Percentiles rank a stretch among this genome's conserved stretches.
These are phyloP conservation scores for Chlorops oryzae DNA, from an alignment of 1,140 invertebrate genomes.

Conservation along the genomic window DNA sequence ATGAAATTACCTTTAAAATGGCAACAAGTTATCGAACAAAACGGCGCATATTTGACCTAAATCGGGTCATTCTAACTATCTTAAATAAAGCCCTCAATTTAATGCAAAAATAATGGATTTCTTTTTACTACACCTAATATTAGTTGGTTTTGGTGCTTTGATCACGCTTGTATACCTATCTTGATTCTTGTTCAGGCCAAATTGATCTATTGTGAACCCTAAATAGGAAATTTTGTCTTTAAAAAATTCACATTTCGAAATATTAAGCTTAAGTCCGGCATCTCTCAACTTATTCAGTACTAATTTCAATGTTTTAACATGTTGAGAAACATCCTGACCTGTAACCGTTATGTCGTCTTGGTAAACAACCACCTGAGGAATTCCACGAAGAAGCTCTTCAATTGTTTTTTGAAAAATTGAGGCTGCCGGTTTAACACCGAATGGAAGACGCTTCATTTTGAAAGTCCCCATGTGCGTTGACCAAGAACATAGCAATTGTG, in stretches of 20 bases:
- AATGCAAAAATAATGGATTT: too few relatives aligned
- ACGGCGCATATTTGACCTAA: too few relatives aligned
- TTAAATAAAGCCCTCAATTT: too few relatives aligned
- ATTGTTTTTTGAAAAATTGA: conserved; percentile 48
- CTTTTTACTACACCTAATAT: too few relatives aligned
- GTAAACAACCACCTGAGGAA: conserved; percentile 18
- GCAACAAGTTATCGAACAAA: too few relatives aligned
- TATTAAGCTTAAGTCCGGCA: conserved; percentile 23
- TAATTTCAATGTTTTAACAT: conserved; percentile 15
- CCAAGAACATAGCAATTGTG: conserved; percentile 16
- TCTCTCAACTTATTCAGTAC: conserved; percentile 4
- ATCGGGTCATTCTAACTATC: too few relatives aligned
- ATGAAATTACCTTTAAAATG: too few relatives aligned
- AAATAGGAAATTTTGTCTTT: conserved; percentile 28
- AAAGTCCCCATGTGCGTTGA: conserved; percentile 23
- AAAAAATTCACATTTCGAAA: conserved; percentile 31
- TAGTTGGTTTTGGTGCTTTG: conserved; percentile 18
- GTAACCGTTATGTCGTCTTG: conserved; percentile 44
- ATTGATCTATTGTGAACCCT: conserved; percentile 24
- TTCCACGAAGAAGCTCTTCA: conserved; percentile 30
- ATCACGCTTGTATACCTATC: conserved; percentile 22
- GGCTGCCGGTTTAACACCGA: conserved; percentile 28
- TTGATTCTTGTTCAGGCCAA: conserved; percentile 22
- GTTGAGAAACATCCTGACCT: conserved; percentile 22
- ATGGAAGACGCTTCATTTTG: conserved; percentile 26